Evolutionary conservation across 2,113 vertebrate species (phyloP), one percentile per base, ranked within the genome.

Genomic region (Dunckerocampus dactyliophorus): DNA sequence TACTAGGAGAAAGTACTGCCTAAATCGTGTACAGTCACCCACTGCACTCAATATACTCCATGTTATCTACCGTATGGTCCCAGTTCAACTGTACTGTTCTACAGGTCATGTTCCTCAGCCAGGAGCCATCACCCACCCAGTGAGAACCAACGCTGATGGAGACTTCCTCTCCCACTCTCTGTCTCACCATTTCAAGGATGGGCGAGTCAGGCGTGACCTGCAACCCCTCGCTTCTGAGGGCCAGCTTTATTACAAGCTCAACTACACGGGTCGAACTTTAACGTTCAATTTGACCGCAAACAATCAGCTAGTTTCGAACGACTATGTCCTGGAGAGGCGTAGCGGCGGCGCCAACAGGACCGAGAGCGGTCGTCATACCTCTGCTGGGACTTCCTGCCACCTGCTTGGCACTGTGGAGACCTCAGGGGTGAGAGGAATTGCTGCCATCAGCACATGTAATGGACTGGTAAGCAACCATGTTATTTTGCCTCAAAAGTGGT

Each of bases 271-370:
- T 28, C 87, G 81, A 65, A 71, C 91, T 66, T 79, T 98, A 62
- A 74, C 88, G 74, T 95, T 99, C 55, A 97, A 95, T 76, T 68
- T 99, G 81, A 95, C 93, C 0, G 37, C 85, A 62, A 93, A 94
- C 54, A 13, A 37, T 60, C 82, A 73, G 68, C 90, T 98, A 76
- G 80, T 96, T 57, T 92, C 95, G 6, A 82, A n/a, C 49, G 88
- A 88, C 74, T 98, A 94, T 1, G 3, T 95, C 21, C 66, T 96
- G 77, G 97, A 99, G 88, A 90, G 82, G 63, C 89, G 93, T 63
- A 82, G 67, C 6, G 90, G 92, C 62, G 92, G 90, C 62, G 64
- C 87, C 48, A 90, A 82, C 34, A 77, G 67, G 13, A 90, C 89
- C 0, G 87, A 90, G 80, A 56, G 37, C 20, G 88, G 87, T 55